Evolutionary conservation across 2,797 vertebrate species (phyloP), one percentile per base, ranked within the genome.

Genomic region (Simalia tracyae): DNA sequence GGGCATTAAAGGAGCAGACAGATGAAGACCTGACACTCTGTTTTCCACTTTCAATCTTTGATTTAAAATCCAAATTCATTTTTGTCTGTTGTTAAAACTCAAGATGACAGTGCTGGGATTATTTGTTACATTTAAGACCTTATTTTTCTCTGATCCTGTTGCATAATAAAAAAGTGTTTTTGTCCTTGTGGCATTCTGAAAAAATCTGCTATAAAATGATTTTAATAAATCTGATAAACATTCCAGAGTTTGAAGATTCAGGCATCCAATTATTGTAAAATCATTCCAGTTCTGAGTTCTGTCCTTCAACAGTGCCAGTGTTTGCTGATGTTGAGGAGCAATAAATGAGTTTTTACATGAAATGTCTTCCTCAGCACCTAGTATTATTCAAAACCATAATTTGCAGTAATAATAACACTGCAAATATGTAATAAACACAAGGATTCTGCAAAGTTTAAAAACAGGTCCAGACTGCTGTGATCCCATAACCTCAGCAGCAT

Each of bases 131-230:
- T 64, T 84, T 76, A 92, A 90, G 89, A 3, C 54, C 36, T 91
- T 94, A 84, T 93, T 95, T 87, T 95, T 94, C 94, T 94, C 66
- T 92, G 86, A 91, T 31, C 59, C 90, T 46, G 28, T 12, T 93
- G 88, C 36, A 88, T 96, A 84, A 60, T 92, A 92, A 91, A 95
- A 95, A 28, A 7, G 89, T 88, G 2, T 17, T 92, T 0, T 93
- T 86, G 36, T 91, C 61, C 88, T 36, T 88, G 46, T 90, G 66
- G 19, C 50, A 9, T 91, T 93, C 90, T 88, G 63, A 92, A 95
- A 92, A 91, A 72, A 10, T 88, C 9, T 89, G 68, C 24, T 92
- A 61, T 50, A 63, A 59, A 84, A 24, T 87, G 93, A 92, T 93
- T 91, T 22, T 87, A 84, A 46, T 63, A 88, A 93, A 92, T 89